A percentile compares a stretch with the other conserved stretches of the same genome.
Evolutionary conservation across 64 coral and sea anemone species (phyloP).

Genomic region (Stylophora pistillata): DNA sequence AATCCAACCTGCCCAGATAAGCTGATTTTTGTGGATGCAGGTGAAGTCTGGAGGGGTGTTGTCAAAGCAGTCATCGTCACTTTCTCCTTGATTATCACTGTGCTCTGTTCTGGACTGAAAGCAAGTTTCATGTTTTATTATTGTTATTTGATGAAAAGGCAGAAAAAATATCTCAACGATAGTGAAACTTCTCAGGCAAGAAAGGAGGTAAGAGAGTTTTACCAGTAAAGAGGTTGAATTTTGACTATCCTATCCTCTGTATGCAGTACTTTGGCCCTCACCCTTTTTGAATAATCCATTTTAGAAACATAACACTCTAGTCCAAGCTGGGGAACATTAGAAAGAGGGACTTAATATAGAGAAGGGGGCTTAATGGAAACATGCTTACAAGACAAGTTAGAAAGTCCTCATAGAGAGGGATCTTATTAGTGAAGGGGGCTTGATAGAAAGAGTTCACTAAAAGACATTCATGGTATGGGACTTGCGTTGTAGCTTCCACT

Average conservation of each 20-base stretch:
- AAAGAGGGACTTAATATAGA: no score
- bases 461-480: background rate
- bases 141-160: constrained; percentile 18
- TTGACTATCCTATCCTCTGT: background rate
- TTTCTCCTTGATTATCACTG: constrained; percentile 41
- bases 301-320: no score
- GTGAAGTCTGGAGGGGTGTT: constrained; percentile 13
- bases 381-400: no score
- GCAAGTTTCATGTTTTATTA: constrained; percentile 50
- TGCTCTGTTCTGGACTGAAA: constrained; percentile 52
- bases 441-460: no score
- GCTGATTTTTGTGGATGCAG: constrained; percentile 55
- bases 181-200: constrained; percentile 45
- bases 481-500: constrained; percentile 48
- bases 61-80: constrained; percentile 3
- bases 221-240: no score
- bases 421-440: no score
- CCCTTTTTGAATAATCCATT: no score
- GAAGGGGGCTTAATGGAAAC: no score
- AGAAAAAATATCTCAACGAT: constrained; percentile 36
- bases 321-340: no score
- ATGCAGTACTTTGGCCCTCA: background rate
- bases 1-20: constrained; percentile 77
- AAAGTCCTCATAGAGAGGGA: no score
- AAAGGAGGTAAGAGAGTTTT: constrained; percentile 52